Percentiles rank a stretch among this genome's conserved stretches.
Evolutionary conservation across 1,140 invertebrate species (phyloP).

Genomic region (Lepidurus apus): DNA sequence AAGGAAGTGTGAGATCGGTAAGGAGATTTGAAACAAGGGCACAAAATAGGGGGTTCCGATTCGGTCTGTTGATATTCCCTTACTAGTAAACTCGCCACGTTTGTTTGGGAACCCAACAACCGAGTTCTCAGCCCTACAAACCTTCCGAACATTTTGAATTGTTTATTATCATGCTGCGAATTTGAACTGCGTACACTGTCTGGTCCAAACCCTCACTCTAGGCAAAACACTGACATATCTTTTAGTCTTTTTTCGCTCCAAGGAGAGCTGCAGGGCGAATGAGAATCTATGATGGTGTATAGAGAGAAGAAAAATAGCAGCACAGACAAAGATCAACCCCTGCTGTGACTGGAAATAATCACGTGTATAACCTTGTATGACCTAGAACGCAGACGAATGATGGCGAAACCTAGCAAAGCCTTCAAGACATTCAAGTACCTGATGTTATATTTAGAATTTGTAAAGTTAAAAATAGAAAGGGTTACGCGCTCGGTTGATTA

Average conservation of each 20-base stretch:
- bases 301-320: background rate
- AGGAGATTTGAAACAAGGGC: background rate
- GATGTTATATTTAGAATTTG: too few species aligned
- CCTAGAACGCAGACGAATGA: background rate
- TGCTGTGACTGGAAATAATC: conserved; percentile 12
- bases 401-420: background rate
- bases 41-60: background rate
- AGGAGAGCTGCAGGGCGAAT: background rate
- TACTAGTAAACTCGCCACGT: too few species aligned
- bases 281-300: background rate
- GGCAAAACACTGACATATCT: background rate
- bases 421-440: too few species aligned
- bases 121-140: too few species aligned
- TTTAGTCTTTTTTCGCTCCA: background rate
- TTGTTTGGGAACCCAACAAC: too few species aligned
- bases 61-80: background rate
- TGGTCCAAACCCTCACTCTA: background rate
- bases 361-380: conserved; percentile 11
- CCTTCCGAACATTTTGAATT: too few species aligned
- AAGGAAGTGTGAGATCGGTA: background rate
- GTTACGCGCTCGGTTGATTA: too few species aligned
- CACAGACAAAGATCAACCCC: background rate
- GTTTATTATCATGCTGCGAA: background rate
- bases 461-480: too few species aligned
- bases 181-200: background rate